phyloP scores from a whole-genome alignment of 2,113 vertebrate genomes.

The Tragelaphus buxtoni region DNA sequence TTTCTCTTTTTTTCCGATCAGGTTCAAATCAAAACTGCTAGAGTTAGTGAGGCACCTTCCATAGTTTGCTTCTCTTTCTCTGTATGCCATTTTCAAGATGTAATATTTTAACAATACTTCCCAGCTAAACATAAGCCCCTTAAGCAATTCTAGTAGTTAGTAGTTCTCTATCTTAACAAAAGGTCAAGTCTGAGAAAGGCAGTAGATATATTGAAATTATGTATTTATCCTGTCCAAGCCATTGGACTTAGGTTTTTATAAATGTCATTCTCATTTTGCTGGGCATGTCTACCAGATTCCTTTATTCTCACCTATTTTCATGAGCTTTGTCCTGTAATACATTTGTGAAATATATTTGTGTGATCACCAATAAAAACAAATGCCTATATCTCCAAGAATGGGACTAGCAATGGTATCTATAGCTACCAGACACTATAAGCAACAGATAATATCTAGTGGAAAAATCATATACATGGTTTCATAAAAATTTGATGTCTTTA shows the following conservation, averaged over 20 bases:
- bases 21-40: slow-evolving; percentile 11
- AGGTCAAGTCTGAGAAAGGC: background rate
- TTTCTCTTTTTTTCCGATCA: background rate
- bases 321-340: background rate
- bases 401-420: background rate
- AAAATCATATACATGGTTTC: background rate
- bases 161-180: slow-evolving; percentile 14
- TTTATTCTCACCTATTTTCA: slow-evolving; percentile 6
- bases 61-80: background rate
- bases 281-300: background rate
- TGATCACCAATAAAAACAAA: background rate
- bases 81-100: background rate
- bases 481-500: background rate
- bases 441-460: background rate
- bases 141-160: background rate
- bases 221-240: background rate
- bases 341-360: background rate
- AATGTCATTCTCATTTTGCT: background rate
- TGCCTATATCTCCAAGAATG: background rate
- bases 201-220: background rate
- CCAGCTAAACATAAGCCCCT: background rate
- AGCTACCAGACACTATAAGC: background rate
- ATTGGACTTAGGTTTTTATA: background rate
- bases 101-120: background rate
- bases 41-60: background rate